These are phyloP conservation scores for Pinna nobilis DNA, from an alignment of 1,140 invertebrate genomes.

Conservation along the genomic window DNA sequence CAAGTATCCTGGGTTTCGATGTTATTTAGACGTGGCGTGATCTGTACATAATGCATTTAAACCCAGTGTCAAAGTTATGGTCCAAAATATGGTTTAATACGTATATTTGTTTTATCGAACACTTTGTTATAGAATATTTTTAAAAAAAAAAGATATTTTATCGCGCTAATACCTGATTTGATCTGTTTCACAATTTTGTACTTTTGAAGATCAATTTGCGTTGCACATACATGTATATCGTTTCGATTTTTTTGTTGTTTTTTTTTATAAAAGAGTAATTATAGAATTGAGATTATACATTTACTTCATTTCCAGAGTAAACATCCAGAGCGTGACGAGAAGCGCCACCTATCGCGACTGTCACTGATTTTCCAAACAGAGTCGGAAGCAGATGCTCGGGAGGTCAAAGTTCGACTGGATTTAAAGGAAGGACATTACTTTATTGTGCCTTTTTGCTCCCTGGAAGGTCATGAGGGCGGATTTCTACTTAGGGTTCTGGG, in stretches of 20 bases:
- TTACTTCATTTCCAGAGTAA: constrained; percentile 32
- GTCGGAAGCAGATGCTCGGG: constrained; percentile 52
- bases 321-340: constrained; percentile 52
- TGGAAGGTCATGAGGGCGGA: constrained; percentile 55
- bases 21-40: too few species aligned
- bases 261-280: background rate
- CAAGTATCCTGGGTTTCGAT: too few species aligned
- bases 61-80: too few species aligned
- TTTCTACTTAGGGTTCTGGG: constrained; percentile 58
- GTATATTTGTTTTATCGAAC: too few species aligned
- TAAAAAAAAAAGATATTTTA: too few species aligned
- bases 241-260: background rate
- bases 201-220: background rate
- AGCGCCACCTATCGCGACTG: constrained; percentile 57
- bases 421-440: constrained; percentile 65
- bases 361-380: constrained; percentile 51
- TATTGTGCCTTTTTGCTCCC: constrained; percentile 57
- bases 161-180: too few species aligned
- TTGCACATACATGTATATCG: background rate
- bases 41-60: too few species aligned
- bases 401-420: constrained; percentile 57
- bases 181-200: background rate
- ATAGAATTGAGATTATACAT: background rate
- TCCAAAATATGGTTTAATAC: too few species aligned
- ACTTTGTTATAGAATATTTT: too few species aligned